phyloP scores from a whole-genome alignment of 2,113 vertebrate genomes.

The Tetrao urogallus region DNA sequence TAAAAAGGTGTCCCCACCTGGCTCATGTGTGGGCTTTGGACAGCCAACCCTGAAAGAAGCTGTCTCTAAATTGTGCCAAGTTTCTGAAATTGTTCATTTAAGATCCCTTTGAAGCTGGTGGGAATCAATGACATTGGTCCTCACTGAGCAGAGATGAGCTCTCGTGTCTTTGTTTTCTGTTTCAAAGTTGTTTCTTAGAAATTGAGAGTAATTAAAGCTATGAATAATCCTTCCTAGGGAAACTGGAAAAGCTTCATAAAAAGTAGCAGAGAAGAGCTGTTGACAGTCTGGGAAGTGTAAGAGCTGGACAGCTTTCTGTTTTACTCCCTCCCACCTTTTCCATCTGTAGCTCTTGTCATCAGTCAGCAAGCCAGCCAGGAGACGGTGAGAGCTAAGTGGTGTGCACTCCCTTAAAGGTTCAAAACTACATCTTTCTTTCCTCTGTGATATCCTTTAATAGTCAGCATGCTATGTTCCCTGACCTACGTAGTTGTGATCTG shows the following conservation, averaged over 20 bases:
- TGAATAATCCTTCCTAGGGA: constrained; percentile 2
- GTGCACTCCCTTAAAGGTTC: neutral
- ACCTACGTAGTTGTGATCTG: neutral
- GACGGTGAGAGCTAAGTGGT: neutral
- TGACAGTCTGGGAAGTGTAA: constrained; percentile 51
- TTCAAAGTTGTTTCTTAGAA: neutral
- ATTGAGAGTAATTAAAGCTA: constrained; percentile 24
- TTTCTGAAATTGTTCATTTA: neutral
- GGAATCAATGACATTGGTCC: neutral
- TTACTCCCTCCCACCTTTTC: constrained; percentile 69
- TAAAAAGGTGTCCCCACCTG: neutral
- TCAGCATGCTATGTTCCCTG: neutral
- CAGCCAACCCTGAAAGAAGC: neutral
- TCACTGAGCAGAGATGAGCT: neutral
- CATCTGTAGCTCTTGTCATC: constrained; percentile 65
- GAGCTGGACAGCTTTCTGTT: constrained; percentile 54
- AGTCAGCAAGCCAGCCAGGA: constrained; percentile 42
- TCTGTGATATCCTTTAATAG: neutral
- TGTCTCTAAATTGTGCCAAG: neutral
- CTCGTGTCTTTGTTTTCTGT: neutral
- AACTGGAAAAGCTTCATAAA: neutral
- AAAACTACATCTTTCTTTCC: constrained; percentile 25
- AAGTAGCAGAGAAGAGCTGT: constrained; percentile 26
- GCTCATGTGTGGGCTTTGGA: neutral
- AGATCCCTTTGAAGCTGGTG: neutral